These are phyloP conservation scores for Hemistola chrysoprasaria DNA, from an alignment of 2,888 invertebrate genomes.

Conservation along the genomic window DNA sequence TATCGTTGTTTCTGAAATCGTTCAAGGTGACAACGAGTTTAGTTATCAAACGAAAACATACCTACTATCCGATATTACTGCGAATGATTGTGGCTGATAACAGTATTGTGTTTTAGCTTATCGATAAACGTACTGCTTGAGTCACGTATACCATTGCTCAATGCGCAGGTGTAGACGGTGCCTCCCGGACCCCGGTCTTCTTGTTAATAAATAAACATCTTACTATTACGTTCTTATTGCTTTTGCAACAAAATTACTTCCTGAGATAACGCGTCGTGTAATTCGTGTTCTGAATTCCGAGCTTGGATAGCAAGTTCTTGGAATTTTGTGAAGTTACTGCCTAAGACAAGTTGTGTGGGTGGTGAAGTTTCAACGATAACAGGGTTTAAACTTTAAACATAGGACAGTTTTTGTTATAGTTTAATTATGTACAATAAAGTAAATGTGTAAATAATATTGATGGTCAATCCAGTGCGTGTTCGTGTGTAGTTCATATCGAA, in stretches of 20 bases:
- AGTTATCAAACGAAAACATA: slow-evolving; percentile 56
- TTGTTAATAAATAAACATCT: slow-evolving; percentile 30
- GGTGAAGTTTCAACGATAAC: too few relatives aligned
- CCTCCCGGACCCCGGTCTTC: slow-evolving; percentile 25
- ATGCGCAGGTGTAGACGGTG: slow-evolving; percentile 46
- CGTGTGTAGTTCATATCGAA: slow-evolving; percentile 15
- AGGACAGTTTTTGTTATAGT: too few relatives aligned
- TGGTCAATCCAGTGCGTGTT: too few relatives aligned
- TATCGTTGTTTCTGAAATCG: slow-evolving; percentile 28
- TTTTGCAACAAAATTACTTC: slow-evolving; percentile 11
- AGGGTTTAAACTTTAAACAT: neutral
- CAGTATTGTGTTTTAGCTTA: slow-evolving; percentile 64
- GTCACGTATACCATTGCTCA: slow-evolving; percentile 73
- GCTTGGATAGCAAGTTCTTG: slow-evolving; percentile 4
- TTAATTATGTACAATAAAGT: slow-evolving; percentile 5
- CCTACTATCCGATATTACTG: slow-evolving; percentile 50
- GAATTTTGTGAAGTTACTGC: neutral
- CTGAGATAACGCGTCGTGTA: neutral
- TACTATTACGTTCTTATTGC: slow-evolving; percentile 27
- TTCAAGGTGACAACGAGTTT: slow-evolving; percentile 64
- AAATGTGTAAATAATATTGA: too few relatives aligned
- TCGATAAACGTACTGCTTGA: slow-evolving; percentile 62
- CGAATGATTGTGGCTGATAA: slow-evolving; percentile 65
- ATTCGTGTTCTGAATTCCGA: slow-evolving; percentile 1
- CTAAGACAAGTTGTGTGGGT: too few relatives aligned